These are phyloP conservation scores for Ptiloglossa arizonensis DNA, from an alignment of 1,140 invertebrate genomes.

Conservation along the genomic window DNA sequence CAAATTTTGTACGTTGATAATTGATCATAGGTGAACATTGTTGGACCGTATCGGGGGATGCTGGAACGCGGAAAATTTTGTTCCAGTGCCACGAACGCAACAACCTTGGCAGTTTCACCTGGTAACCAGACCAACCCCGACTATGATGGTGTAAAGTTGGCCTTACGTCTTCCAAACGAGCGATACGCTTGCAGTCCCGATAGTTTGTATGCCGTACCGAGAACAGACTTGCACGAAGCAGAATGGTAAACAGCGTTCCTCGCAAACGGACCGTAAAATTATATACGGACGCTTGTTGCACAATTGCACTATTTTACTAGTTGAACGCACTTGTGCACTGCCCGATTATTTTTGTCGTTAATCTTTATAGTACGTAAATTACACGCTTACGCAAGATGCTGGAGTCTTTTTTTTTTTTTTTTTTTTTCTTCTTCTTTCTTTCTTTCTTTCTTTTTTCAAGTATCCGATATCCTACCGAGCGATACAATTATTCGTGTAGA, in stretches of 20 bases:
- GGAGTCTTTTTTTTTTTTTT: too few species aligned
- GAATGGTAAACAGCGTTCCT: slow-evolving; percentile 55
- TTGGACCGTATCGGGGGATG: slow-evolving; percentile 65
- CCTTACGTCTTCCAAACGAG: slow-evolving; percentile 39
- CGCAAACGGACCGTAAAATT: slow-evolving; percentile 5
- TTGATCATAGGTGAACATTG: slow-evolving; percentile 40
- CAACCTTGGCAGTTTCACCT: slow-evolving; percentile 54
- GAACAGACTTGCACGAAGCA: slow-evolving; percentile 49
- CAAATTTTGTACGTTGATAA: too few species aligned
- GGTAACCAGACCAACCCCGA: slow-evolving; percentile 56
- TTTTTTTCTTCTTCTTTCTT: too few species aligned
- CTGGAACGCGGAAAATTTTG: slow-evolving; percentile 65
- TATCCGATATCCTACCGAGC: too few species aligned
- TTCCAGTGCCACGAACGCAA: slow-evolving; percentile 52
- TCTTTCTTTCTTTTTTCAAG: too few species aligned
- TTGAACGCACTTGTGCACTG: background rate
- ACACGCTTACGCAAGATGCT: too few species aligned
- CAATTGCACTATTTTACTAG: background rate
- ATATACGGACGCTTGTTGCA: background rate
- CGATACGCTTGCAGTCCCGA: slow-evolving; percentile 45
- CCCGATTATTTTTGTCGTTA: background rate
- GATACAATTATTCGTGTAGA: too few species aligned
- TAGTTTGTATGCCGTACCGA: slow-evolving; percentile 45
- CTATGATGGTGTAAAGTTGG: slow-evolving; percentile 29
- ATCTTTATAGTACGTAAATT: background rate